Conservation (phyloP, 2,888 invertebrate species). For the Apodemia mormo region DNA sequence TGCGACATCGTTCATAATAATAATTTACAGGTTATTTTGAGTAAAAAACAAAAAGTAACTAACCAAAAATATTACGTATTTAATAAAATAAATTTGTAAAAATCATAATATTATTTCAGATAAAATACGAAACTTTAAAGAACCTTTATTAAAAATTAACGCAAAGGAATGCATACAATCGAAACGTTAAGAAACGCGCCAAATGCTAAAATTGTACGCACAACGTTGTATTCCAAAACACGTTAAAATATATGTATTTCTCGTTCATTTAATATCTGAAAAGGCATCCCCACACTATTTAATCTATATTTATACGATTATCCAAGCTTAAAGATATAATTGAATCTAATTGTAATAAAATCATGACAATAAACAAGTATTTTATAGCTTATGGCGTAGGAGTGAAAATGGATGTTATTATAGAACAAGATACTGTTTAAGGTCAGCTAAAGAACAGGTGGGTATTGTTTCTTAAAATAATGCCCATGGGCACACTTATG, state of each 20-base stretch:
- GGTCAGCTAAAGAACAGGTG: conserved; percentile 44
- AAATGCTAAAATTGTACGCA: too few relatives aligned
- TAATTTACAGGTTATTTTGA: not conserved
- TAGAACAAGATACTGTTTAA: conserved; percentile 70
- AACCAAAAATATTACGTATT: not conserved
- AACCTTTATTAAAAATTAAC: too few relatives aligned
- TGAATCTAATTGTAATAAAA: conserved; percentile 7
- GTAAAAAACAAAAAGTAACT: not conserved
- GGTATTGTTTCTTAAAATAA: conserved; percentile 36
- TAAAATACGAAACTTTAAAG: too few relatives aligned
- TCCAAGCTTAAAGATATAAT: not conserved
- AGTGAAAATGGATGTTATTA: conserved; percentile 52
- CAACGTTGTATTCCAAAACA: too few relatives aligned
- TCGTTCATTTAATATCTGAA: too few relatives aligned
- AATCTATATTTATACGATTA: not conserved
- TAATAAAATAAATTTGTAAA: not conserved
- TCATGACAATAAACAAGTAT: conserved; percentile 23
- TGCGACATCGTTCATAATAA: not conserved
- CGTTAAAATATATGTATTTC: too few relatives aligned
- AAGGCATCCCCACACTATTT: too few relatives aligned
- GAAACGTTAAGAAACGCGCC: too few relatives aligned
- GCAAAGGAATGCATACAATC: too few relatives aligned
- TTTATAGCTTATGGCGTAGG: conserved; percentile 51
- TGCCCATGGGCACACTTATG: conserved; percentile 29
- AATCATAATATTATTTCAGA: too few relatives aligned